phyloP scores from a whole-genome alignment of 2,113 vertebrate species.

The Pristiophorus japonicus region DNA sequence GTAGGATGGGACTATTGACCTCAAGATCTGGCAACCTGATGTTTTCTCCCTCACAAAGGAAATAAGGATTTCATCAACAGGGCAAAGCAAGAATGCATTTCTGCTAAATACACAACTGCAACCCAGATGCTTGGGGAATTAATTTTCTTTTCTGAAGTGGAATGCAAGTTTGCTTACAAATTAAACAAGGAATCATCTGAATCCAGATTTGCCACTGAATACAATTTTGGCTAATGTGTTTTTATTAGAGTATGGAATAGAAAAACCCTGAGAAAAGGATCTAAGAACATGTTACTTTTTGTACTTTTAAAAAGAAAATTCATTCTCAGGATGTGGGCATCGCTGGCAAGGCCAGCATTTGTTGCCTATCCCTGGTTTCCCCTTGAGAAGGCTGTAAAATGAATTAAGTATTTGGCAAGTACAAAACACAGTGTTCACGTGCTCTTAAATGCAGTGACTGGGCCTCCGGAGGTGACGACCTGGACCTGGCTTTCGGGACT shows the following conservation, averaged over 20 bases:
- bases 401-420: not conserved
- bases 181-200: not conserved
- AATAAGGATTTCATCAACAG: not conserved
- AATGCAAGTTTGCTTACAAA: too few species aligned
- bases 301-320: too few species aligned
- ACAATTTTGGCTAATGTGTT: not conserved
- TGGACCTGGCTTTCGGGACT: too few species aligned
- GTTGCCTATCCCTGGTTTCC: not conserved
- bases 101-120: not conserved
- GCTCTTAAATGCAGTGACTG: not conserved
- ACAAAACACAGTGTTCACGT: not conserved
- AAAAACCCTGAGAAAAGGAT: not conserved
- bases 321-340: too few species aligned
- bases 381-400: not conserved
- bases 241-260: not conserved
- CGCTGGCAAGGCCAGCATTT: not conserved
- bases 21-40: not conserved
- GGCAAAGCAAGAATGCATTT: not conserved
- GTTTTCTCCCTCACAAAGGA: not conserved
- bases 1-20: not conserved
- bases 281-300: not conserved
- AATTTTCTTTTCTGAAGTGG: not conserved
- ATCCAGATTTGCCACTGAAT: not conserved
- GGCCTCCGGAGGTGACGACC: too few species aligned
- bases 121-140: not conserved